Base-by-base conservation (phyloP, 2,113 vertebrate species). In the Garra rufa region DNA sequence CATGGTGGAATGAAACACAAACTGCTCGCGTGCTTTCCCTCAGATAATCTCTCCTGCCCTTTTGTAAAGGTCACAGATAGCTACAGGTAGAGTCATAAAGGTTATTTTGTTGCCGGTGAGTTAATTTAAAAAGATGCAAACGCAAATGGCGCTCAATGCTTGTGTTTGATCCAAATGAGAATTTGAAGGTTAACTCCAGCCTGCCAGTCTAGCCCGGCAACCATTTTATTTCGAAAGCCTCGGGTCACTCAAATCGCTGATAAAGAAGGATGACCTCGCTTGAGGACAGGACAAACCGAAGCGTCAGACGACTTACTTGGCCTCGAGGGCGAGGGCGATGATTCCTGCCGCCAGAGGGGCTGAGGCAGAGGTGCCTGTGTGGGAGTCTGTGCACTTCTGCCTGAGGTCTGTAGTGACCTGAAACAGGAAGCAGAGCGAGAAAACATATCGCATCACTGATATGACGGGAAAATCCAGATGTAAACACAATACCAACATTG, bases 321-420 rank as follows among this genome's bases (percentile, higher is more conserved):
- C 98, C 90, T 99, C 98, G 88, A 99, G 94, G 55, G 98, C 96
- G 0, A 99, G 97, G 28, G 98, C 98, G 0, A 99, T 99, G 93
- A 99, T 99, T 88, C 98, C 98, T 0, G 98, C 98, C 0, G 98
- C 98, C 90, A 99, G 90, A 0, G 98, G 98, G 0, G 98, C 98
- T 0, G 98, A 99, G 63, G 98, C 98, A 0, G 98, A 99, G 0
- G 98, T 99, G 76, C 98, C 98, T 0, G 98, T 99, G 94, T 99
- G 98, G 0, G 97, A 94, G 76, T 99, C 98, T 0, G 98, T 99
- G 92, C 98, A 99, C 78, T 99, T 99, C 90, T 97, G 96, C 63
- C 97, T 95, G 82, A 99, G 94, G 90, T 99, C 98, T 11, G 98
- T 99, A 0, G 98, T 99, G 87, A 99, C 96, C 98, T 99, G 88